These are phyloP conservation scores for Danio albolineatus DNA, from an alignment of 2,797 vertebrate species.

Conservation along the genomic window DNA sequence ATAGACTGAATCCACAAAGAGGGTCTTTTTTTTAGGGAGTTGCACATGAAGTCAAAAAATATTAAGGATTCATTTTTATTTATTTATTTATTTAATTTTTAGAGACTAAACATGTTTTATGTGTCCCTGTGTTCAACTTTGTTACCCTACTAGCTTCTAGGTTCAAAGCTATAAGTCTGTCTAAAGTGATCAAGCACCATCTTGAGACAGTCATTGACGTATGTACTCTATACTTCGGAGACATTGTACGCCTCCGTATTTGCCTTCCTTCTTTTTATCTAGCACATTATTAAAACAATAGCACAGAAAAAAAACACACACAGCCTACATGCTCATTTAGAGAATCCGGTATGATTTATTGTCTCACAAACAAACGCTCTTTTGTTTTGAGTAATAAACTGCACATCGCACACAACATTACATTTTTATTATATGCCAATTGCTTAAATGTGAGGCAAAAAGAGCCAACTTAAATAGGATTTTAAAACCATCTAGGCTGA, in stretches of 20 bases:
- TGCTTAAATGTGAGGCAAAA: constrained; percentile 18
- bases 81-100: background rate
- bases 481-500: constrained; percentile 11
- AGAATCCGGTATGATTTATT: constrained; percentile 16
- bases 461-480: constrained; percentile 52
- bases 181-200: constrained; percentile 34
- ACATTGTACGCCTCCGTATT: constrained; percentile 7
- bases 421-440: constrained; percentile 42
- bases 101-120: constrained; percentile 12
- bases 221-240: constrained; percentile 7
- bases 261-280: constrained; percentile 29
- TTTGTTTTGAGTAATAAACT: constrained; percentile 51
- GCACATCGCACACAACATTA: constrained; percentile 1
- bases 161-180: constrained; percentile 17
- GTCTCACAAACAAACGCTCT: constrained; percentile 29
- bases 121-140: constrained; percentile 30
- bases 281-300: constrained; percentile 36
- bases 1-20: background rate
- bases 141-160: background rate
- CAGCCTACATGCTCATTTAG: constrained; percentile 29
- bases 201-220: background rate
- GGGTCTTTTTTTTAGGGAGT: background rate
- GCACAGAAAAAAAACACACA: constrained; percentile 14
- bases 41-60: background rate
- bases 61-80: too few species aligned